Conservation (phyloP, 2,888 invertebrate species). For the Epinotia brunnichana region DNA sequence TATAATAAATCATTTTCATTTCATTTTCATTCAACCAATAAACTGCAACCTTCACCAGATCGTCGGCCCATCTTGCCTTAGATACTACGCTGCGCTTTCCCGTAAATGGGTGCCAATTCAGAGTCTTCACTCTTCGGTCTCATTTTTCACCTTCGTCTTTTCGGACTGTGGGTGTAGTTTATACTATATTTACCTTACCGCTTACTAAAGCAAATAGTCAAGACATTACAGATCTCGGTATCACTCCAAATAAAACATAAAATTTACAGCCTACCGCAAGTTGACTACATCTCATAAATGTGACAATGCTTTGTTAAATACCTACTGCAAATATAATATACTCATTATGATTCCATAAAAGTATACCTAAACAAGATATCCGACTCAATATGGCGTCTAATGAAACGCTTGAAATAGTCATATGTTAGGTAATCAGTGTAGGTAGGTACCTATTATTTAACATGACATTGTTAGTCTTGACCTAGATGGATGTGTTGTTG, state of each 20-base stretch:
- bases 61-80: no score
- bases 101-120: no score
- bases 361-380: neutral
- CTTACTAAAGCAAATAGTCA: neutral
- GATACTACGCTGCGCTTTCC: no score
- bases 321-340: neutral
- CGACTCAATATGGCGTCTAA: neutral
- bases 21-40: no score
- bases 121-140: no score
- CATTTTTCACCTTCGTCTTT: no score
- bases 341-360: slow-evolving; percentile 6
- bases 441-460: no score
- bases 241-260: slow-evolving; percentile 7
- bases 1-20: no score
- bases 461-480: slow-evolving; percentile 56
- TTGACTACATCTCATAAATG: neutral
- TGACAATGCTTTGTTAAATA: neutral
- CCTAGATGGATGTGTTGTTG: slow-evolving; percentile 56
- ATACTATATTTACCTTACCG: neutral
- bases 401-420: slow-evolving; percentile 9
- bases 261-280: neutral
- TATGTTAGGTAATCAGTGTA: slow-evolving; percentile 9
- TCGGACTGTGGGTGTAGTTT: neutral
- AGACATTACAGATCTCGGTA: slow-evolving; percentile 10
- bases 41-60: no score